Conservation (phyloP, 2,888 invertebrate genomes). For the Apamea sordens region DNA sequence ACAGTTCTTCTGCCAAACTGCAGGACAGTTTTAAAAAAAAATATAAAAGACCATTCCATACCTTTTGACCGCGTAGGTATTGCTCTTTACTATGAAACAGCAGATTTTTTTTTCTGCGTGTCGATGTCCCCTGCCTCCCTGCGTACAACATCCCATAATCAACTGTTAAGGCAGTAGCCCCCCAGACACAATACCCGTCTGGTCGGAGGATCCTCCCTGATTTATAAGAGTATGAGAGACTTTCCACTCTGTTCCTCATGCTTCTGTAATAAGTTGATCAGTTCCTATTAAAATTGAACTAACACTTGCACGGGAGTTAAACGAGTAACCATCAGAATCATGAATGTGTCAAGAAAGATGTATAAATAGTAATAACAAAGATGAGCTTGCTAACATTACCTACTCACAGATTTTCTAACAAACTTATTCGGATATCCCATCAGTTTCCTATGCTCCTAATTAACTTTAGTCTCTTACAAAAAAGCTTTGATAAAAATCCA, state of each 20-base stretch:
- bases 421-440: background rate
- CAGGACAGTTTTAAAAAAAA: too few relatives aligned
- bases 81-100: too few relatives aligned
- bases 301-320: background rate
- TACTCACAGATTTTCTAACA: constrained; percentile 13
- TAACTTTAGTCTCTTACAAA: background rate
- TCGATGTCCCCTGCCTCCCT: too few relatives aligned
- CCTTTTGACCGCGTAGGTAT: too few relatives aligned
- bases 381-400: constrained; percentile 38
- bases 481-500: background rate
- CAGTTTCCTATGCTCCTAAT: background rate
- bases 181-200: background rate
- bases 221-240: too few relatives aligned
- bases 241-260: too few relatives aligned
- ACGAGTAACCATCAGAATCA: background rate
- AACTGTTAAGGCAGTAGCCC: too few relatives aligned
- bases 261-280: background rate
- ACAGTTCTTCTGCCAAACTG: too few relatives aligned
- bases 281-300: background rate
- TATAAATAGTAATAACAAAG: background rate
- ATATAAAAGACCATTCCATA: too few relatives aligned
- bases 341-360: background rate
- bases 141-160: too few relatives aligned
- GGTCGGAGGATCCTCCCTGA: background rate
- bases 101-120: too few relatives aligned